Base-by-base conservation (phyloP, 2,888 invertebrate species). In the Sisyra terminalis region DNA sequence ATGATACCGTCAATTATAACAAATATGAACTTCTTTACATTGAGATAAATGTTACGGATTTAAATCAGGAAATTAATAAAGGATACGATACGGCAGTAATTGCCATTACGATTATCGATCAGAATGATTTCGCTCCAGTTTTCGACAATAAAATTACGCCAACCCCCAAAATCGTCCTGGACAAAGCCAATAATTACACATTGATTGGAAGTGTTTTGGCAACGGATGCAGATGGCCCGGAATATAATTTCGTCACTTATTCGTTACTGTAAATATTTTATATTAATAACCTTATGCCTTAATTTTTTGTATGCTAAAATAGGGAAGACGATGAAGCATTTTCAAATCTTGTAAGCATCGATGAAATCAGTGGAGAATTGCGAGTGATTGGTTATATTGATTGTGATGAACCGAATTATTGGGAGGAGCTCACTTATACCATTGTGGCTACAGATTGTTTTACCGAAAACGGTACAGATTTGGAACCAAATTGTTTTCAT, bases 81-180 rank as follows among this genome's bases (percentile, higher is more conserved):
- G 24, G 24, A 7, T 24, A 24, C 7, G 24, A 24, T 24, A 24
- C 24, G 24, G 24, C 24, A 24, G 24, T 24, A 4, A 59, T 77
- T 46, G 66, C 71, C 1, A 63, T 79, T 15, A 66, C 65, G 2
- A 71, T 80, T 46, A 57, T 63, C 10, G 76, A 79, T 53, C 61
- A 72, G 52, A 78, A 78, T 52, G 78, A 80, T 57, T 75, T 75
- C 54, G 45, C 59, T 2, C 80, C 80, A 2, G 47, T 61, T 39
- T 77, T 78, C 64, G 56, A 57, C 1, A 47, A 52, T 1, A 64
- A 64, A 1, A 64, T 67, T 2, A 52, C 70, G 37, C 50, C 50
- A 2, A 64, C 66, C 3, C 46, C 50, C n/a, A 56, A 64, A 44
- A 52, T 51, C 40, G 73, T 77, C 3, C 58, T 66, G 1, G 78